These are phyloP conservation scores for Bedellia somnulentella DNA, from an alignment of 2,888 invertebrate genomes.

Conservation along the genomic window DNA sequence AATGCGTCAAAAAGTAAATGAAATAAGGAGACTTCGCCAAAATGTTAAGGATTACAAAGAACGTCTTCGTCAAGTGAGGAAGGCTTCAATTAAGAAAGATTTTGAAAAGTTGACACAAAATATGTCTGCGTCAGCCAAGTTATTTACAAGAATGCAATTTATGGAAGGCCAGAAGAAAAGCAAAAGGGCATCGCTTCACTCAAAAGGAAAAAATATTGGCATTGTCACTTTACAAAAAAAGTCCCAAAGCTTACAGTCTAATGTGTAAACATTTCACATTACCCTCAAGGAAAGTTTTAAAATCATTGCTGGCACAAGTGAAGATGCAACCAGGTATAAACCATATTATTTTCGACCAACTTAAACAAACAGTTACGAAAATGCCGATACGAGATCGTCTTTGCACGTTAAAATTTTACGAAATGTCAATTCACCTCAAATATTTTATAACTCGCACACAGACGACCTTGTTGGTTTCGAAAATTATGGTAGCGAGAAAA, in stretches of 20 bases:
- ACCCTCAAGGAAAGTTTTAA: too few relatives aligned
- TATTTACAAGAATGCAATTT: neutral
- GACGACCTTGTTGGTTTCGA: slow-evolving; percentile 11
- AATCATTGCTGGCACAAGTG: slow-evolving; percentile 5
- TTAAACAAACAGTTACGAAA: neutral
- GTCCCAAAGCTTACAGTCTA: slow-evolving; percentile 10
- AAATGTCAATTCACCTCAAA: slow-evolving; percentile 11
- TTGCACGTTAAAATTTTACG: slow-evolving; percentile 11
- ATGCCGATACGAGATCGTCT: neutral
- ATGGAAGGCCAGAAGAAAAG: neutral
- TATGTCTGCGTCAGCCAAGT: neutral
- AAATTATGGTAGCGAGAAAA: neutral
- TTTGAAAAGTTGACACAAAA: neutral
- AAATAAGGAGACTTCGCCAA: too few relatives aligned
- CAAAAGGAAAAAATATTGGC: neutral
- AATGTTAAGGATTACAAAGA: too few relatives aligned
- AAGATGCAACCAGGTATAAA: slow-evolving; percentile 6
- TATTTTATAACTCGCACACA: slow-evolving; percentile 7
- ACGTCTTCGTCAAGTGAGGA: too few relatives aligned
- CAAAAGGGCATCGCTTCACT: neutral
- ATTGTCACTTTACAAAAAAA: slow-evolving; percentile 5
- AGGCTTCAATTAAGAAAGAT: too few relatives aligned
- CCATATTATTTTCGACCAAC: neutral
- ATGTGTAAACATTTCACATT: too few relatives aligned
- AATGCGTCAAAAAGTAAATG: too few relatives aligned